Evolutionary conservation across 2,888 invertebrate genomes (phyloP).

Genomic region (Mythimna pallens): DNA sequence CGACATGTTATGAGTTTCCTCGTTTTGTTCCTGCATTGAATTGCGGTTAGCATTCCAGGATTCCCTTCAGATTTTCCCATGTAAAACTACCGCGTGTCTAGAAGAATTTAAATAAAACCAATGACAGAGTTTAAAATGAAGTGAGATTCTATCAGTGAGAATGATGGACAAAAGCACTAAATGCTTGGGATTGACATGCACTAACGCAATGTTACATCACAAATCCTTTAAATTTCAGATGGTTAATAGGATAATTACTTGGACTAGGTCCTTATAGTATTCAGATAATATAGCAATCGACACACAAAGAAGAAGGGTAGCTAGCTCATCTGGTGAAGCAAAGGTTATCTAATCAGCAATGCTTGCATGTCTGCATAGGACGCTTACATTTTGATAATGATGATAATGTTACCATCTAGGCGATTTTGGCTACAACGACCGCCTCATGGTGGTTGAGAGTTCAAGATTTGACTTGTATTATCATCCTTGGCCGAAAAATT

Average conservation of each 20-base stretch:
- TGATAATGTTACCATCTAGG: too few relatives aligned
- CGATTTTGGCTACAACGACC: too few relatives aligned
- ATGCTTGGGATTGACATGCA: neutral
- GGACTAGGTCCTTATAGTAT: neutral
- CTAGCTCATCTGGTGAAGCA: too few relatives aligned
- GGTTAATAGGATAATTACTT: neutral
- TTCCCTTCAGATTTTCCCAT: neutral
- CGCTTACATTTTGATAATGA: too few relatives aligned
- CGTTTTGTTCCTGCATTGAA: neutral
- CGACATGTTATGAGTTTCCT: neutral
- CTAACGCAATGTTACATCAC: neutral
- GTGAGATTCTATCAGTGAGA: neutral
- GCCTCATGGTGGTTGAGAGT: too few relatives aligned
- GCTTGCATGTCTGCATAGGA: too few relatives aligned
- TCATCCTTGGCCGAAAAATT: too few relatives aligned
- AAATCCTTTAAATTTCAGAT: neutral
- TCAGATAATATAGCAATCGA: too few relatives aligned
- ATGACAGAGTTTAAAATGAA: neutral
- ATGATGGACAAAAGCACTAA: neutral
- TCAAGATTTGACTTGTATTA: too few relatives aligned
- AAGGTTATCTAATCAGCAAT: too few relatives aligned
- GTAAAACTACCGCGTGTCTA: neutral
- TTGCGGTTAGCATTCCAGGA: constrained; percentile 20
- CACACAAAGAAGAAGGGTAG: too few relatives aligned
- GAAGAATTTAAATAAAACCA: neutral